Evolutionary conservation across 2,888 invertebrate genomes (phyloP).

Genomic region (Lasioglossum figueresi): DNA sequence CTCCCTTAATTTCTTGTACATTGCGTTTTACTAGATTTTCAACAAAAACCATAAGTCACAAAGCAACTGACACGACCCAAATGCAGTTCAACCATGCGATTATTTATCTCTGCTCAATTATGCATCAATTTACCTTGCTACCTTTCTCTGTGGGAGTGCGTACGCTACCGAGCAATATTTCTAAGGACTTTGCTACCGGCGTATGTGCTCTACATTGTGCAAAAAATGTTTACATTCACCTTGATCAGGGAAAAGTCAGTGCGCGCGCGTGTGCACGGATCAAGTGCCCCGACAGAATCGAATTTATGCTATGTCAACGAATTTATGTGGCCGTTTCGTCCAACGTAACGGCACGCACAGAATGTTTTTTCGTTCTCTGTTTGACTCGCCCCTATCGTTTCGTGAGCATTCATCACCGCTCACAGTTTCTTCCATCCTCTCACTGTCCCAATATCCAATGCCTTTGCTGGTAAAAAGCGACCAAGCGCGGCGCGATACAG

Average conservation of each 20-base stretch:
- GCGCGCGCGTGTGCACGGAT: slow-evolving; percentile 15
- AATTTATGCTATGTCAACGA: slow-evolving; percentile 11
- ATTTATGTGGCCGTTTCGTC: slow-evolving; percentile 42
- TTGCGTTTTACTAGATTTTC: neutral
- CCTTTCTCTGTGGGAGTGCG: neutral
- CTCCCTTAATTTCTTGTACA: neutral
- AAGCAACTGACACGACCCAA: neutral
- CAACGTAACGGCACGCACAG: neutral
- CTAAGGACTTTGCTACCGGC: neutral
- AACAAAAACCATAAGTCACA: neutral
- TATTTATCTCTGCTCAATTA: neutral
- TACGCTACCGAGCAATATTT: neutral
- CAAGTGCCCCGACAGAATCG: slow-evolving; percentile 20
- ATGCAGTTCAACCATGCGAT: neutral
- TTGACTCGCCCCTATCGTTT: slow-evolving; percentile 29
- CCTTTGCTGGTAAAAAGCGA: slow-evolving; percentile 52
- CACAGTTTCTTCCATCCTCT: slow-evolving; percentile 51
- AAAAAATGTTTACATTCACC: slow-evolving; percentile 40
- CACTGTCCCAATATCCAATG: slow-evolving; percentile 49
- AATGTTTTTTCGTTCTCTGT: slow-evolving; percentile 15
- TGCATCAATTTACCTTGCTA: neutral
- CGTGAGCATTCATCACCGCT: slow-evolving; percentile 49
- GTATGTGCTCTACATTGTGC: neutral
- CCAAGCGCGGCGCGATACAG: slow-evolving; percentile 41
- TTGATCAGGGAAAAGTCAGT: slow-evolving; percentile 34